A percentile compares a stretch with the other conserved stretches of the same genome.
Conservation (phyloP, 2,797 vertebrate genomes). For the Sebastes vulpes region DNA sequence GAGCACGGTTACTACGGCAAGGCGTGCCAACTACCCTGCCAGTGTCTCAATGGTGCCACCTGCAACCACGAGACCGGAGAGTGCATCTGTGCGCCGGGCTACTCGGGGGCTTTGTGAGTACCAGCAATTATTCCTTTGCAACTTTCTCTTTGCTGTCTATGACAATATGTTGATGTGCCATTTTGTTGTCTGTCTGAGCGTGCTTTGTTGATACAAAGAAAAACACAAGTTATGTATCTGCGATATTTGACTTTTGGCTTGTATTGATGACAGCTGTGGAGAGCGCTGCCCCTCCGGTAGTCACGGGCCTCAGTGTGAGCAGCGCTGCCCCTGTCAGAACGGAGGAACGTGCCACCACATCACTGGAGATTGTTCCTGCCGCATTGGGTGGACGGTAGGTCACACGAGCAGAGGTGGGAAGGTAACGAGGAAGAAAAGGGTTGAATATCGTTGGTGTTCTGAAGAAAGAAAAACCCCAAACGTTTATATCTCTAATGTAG, state of each 20-base stretch:
- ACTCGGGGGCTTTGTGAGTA: slow-evolving; percentile 97
- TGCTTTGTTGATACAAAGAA: slow-evolving; percentile 15
- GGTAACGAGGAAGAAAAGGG: background rate
- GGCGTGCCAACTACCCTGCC: slow-evolving; percentile 94
- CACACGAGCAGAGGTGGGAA: slow-evolving; percentile 2
- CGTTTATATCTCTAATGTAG: slow-evolving; percentile 1
- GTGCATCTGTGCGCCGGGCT: slow-evolving; percentile 95
- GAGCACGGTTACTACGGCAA: slow-evolving; percentile 94
- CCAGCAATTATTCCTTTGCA: slow-evolving; percentile 8
- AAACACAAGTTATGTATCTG: slow-evolving; percentile 11
- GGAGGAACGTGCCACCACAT: slow-evolving; percentile 97
- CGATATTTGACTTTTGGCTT: slow-evolving; percentile 36
- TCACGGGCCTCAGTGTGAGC: slow-evolving; percentile 95
- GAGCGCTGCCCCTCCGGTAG: slow-evolving; percentile 95
- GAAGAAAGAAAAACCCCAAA: background rate
- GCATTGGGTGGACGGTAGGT: slow-evolving; percentile 94
- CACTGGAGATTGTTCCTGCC: slow-evolving; percentile 96
- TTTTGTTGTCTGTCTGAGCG: slow-evolving; percentile 1
- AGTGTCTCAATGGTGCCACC: slow-evolving; percentile 95
- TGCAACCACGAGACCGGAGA: slow-evolving; percentile 96
- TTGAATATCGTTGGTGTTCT: background rate
- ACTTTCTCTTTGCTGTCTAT: background rate
- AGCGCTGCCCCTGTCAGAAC: slow-evolving; percentile 98
- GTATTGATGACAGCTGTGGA: slow-evolving; percentile 89
- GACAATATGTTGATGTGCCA: background rate